Conservation (phyloP, 2,797 vertebrate genomes). For the Lacerta viridis region DNA sequence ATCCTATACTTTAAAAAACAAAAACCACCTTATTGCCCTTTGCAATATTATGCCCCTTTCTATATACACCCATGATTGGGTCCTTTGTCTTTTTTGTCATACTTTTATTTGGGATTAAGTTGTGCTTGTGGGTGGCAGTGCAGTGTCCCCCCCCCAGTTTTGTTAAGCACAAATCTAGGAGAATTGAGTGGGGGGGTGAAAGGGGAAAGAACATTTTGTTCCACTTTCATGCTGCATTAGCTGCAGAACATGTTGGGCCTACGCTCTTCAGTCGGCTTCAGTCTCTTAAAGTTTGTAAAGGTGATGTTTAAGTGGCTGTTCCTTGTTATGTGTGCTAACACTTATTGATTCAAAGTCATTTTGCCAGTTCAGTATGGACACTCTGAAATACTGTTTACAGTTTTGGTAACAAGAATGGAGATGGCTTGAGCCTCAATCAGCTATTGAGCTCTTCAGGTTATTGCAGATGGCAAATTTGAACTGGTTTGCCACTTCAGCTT, state of each 20-base stretch:
- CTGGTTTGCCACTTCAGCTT: not conserved
- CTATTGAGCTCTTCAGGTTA: slow-evolving; percentile 15
- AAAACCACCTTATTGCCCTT: not conserved
- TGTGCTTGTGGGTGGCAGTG: not conserved
- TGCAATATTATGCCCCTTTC: no score
- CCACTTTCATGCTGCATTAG: not conserved
- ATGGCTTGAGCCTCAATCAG: not conserved
- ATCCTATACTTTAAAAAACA: not conserved
- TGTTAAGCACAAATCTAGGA: not conserved
- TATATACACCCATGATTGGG: not conserved
- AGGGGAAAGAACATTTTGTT: not conserved
- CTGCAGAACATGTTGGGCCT: not conserved
- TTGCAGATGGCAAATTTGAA: slow-evolving; percentile 25
- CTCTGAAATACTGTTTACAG: slow-evolving; percentile 17
- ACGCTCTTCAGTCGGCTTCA: not conserved
- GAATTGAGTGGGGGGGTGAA: not conserved
- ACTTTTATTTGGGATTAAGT: not conserved
- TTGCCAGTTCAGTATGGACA: slow-evolving; percentile 3
- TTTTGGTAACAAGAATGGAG: slow-evolving; percentile 6
- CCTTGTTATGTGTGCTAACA: not conserved
- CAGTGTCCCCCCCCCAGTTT: not conserved
- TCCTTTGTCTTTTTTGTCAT: not conserved
- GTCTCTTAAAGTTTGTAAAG: not conserved
- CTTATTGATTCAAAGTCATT: not conserved
- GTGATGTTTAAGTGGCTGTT: not conserved